These are phyloP conservation scores for Phalacrocorax pelagicus DNA, from an alignment of 2,113 vertebrate species.

Conservation along the genomic window DNA sequence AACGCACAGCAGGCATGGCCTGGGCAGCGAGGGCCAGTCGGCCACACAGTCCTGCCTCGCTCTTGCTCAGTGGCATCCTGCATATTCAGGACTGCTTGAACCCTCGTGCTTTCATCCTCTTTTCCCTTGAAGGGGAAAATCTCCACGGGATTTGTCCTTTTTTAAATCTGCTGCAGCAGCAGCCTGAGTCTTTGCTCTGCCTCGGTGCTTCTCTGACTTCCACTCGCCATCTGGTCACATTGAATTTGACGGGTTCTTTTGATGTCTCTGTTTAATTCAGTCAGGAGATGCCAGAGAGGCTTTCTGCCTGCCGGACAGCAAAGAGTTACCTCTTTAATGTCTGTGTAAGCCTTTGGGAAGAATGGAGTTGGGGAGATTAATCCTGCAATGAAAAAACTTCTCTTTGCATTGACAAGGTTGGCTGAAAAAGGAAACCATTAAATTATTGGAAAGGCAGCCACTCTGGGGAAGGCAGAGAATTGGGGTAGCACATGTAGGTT, in stretches of 20 bases:
- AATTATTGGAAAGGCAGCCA: not conserved
- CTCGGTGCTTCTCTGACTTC: not conserved
- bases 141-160: not conserved
- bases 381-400: not conserved
- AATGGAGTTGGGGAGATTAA: not conserved
- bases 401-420: not conserved
- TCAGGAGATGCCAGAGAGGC: not conserved
- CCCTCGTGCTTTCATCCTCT: not conserved
- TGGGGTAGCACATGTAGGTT: not conserved
- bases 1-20: fast-evolving
- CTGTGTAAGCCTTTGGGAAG: not conserved
- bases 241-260: not conserved
- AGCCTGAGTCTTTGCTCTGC: not conserved
- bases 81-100: fast-evolving
- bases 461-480: not conserved
- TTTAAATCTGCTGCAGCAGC: not conserved
- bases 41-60: not conserved
- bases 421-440: conserved; percentile 8
- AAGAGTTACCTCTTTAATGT: conserved; percentile 19
- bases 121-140: not conserved
- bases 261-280: conserved; percentile 47
- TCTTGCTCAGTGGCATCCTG: not conserved
- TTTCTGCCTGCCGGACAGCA: not conserved
- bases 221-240: not conserved
- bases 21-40: not conserved